These are phyloP conservation scores for Lepidocyrtoides sp. DNA, from an alignment of 2,888 invertebrate species.

Conservation along the genomic window DNA sequence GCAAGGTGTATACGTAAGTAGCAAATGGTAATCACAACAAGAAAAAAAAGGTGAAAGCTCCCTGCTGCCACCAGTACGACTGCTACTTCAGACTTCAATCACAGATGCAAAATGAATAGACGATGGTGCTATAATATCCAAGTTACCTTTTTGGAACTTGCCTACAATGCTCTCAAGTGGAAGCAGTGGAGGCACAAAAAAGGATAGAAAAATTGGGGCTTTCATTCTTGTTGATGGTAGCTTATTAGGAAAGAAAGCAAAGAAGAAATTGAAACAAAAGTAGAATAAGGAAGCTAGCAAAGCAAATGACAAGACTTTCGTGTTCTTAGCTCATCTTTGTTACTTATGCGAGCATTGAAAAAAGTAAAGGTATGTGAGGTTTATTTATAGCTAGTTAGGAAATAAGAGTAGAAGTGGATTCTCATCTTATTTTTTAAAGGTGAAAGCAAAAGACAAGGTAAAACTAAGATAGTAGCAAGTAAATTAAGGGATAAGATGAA, in stretches of 20 bases:
- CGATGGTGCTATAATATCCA: not conserved
- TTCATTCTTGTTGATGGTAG: not conserved
- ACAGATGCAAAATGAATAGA: constrained; percentile 2
- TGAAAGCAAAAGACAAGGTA: too few species aligned
- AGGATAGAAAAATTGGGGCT: not conserved
- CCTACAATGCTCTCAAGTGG: not conserved
- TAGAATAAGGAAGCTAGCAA: not conserved
- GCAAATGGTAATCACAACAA: not conserved
- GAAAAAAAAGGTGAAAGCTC: not conserved
- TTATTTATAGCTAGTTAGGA: not conserved
- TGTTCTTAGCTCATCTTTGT: too few species aligned
- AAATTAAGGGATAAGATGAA: constrained; percentile 4
- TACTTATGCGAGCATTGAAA: too few species aligned
- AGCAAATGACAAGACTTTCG: too few species aligned
- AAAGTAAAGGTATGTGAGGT: too few species aligned
- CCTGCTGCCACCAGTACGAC: not conserved
- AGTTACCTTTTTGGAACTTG: too few species aligned
- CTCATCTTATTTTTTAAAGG: too few species aligned
- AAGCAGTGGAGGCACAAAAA: not conserved
- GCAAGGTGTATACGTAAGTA: not conserved
- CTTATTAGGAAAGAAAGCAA: not conserved
- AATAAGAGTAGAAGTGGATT: too few species aligned
- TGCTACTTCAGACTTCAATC: not conserved
- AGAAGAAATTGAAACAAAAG: not conserved
- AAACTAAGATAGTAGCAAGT: too few species aligned